Base-by-base conservation (phyloP, 1,140 invertebrate species). In the Bombus confusus region DNA sequence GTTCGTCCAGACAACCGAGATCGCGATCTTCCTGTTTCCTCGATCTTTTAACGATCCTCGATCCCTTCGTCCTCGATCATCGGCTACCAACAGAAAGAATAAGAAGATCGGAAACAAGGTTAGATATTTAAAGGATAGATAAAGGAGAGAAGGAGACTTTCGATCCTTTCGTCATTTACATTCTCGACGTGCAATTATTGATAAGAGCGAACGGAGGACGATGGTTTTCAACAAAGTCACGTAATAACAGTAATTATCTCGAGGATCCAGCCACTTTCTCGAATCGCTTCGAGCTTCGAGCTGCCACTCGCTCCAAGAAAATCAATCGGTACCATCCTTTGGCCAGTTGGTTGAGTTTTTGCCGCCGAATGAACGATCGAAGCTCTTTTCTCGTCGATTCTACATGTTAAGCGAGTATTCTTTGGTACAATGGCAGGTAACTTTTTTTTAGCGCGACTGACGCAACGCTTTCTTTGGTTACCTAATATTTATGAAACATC, bases 231-330 rank as follows among this genome's bases (percentile, higher is more conserved):
- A 83, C 80, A 75, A 83, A 83, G 72, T 75, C 59, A 9, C n/a
- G 6, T 83, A 83, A 83, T 83, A 83, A 83, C 41, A 31, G 80
- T 75, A 43, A 83, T 83, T 83, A 83, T 39, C 22, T 13, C 6
- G 22, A 4, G 9, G 41, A 75, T 75, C 57, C 57, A 72, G 64
- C 22, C 62, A 79, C 77, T 79, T 79, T 79, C 77, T 28, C 64
- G 64, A 37, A 5, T 18, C 25, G n/a, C 57, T 75, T 37, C 31
- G 43, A 76, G 73, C 73, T 28, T 10, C n/a, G 62, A n/a, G 25
- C 9, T 47, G 41, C 18, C 18, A 34, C 13, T 34, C n/a, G 41
- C 31, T 39, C 43, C 64, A 18, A 66, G 25, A 3, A 68, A 80
- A 80, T 80, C 64, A 69, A 80, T 80, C 78, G 64, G 31, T 22